phyloP scores from a whole-genome alignment of 2,797 vertebrate genomes.

The Antrozous pallidus region DNA sequence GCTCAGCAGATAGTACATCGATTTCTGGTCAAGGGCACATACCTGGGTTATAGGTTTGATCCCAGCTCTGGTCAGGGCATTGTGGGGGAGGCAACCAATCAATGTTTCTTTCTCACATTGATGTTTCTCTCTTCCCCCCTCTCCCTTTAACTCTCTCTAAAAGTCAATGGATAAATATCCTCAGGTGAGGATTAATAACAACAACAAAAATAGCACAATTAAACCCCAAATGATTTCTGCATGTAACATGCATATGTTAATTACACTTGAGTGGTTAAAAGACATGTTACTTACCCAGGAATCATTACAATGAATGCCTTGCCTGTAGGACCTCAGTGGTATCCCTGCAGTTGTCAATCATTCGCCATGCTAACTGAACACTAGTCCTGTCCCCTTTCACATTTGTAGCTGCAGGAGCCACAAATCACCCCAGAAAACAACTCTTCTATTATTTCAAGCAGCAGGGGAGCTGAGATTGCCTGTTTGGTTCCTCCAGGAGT shows the following conservation, averaged over 20 bases:
- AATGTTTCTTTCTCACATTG: too few species aligned
- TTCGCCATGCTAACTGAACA: rapidly evolving
- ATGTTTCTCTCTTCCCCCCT: too few species aligned
- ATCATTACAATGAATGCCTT: background rate
- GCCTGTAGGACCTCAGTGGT: background rate
- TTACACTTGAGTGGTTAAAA: background rate
- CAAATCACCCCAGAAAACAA: background rate
- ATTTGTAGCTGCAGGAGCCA: background rate
- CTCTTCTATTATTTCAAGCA: background rate
- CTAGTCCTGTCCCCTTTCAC: background rate
- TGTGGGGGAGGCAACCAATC: too few species aligned
- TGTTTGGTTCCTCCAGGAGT: background rate
- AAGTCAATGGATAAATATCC: too few species aligned
- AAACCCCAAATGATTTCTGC: background rate
- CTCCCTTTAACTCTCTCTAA: too few species aligned
- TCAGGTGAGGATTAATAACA: too few species aligned
- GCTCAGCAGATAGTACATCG: too few species aligned
- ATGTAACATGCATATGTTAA: background rate
- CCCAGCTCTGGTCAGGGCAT: too few species aligned
- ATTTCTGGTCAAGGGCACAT: too few species aligned
- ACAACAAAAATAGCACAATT: background rate
- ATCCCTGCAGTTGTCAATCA: rapidly evolving
- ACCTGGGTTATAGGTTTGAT: too few species aligned
- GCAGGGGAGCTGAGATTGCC: background rate
- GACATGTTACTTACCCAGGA: background rate